Base-by-base conservation (phyloP, 2,113 vertebrate genomes). In the Neoarius graeffei region DNA sequence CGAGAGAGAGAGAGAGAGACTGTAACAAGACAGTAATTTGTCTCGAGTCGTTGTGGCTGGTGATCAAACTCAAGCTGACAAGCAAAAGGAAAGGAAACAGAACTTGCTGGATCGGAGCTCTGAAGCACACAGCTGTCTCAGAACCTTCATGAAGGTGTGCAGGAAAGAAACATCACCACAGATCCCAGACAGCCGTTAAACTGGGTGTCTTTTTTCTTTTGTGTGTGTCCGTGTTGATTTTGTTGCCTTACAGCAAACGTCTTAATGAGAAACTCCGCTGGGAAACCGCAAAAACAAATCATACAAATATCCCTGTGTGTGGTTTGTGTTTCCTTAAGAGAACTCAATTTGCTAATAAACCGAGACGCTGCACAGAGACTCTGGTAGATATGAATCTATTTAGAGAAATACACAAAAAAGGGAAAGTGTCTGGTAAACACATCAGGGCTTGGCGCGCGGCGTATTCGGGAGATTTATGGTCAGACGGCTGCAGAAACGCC, bases 401-500 rank as follows among this genome's bases (percentile, higher is more conserved):
- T 64, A 59, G 85, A 81, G 85, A 80, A 59, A 80, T 67, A 79
- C 71, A 83, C 64, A 81, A 83, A 85, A 86, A 91, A 60, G 19
- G 80, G 30, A n/a, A 56, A 48, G 56, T 17, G 81, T 91, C 91
- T 92, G 92, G 59, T 90, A 79, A 90, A 91, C 54, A 84, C 90
- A 93, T 93, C 88, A 91, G 85, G 30, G 73, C 42, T 20, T n/a
- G 81, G 76, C 0, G 74, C 23, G 11, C 4, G 69, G 79, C 57
- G 35, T 87, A 89, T 64, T 74, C 73, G 4, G 52, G 60, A 90
- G 87, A 93, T 93, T 93, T 93, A 93, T 83, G 60, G 87, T 7
- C 62, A 73, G 66, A 86, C 56, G 9, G 84, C 56, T 84, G 87
- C 90, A 91, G 89, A 91, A 91, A 91, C 67, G 83, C 85, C 14